Conservation (phyloP, 2,888 invertebrate genomes). For the Prosopocoilus inquinatus region DNA sequence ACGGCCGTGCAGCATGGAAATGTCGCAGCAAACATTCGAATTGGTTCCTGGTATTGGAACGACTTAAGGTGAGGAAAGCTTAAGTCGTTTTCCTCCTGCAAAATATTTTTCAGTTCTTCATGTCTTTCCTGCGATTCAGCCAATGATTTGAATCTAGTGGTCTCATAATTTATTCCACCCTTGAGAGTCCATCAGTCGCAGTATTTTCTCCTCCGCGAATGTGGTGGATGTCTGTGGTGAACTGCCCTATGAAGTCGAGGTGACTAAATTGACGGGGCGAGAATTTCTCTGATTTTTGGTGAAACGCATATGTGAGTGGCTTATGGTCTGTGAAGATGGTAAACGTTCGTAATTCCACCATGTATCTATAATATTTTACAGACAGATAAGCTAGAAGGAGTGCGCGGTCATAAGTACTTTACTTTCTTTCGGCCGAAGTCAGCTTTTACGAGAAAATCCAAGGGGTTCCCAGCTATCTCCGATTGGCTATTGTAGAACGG, state of each 20-base stretch:
- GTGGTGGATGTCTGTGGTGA: conserved; percentile 17
- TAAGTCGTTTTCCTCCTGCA: background rate
- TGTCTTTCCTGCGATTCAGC: conserved; percentile 1
- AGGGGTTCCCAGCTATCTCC: too few species aligned
- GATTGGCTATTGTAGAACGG: too few species aligned
- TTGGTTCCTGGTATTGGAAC: background rate
- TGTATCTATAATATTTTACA: too few species aligned
- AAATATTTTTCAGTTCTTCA: background rate
- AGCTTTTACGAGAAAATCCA: conserved; percentile 17
- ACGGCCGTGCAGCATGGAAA: conserved; percentile 1
- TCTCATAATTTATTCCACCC: background rate
- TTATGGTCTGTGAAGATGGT: conserved; percentile 21
- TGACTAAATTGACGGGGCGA: conserved; percentile 20
- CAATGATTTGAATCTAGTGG: background rate
- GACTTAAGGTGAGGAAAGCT: too few species aligned
- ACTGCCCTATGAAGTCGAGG: conserved; percentile 22
- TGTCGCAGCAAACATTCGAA: conserved; percentile 1
- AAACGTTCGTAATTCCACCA: too few species aligned
- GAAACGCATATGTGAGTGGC: conserved; percentile 15
- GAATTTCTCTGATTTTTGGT: conserved; percentile 5
- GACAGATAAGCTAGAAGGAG: too few species aligned
- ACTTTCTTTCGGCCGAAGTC: conserved; percentile 36
- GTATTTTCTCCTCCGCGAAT: conserved; percentile 17
- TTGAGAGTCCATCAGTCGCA: conserved; percentile 13
- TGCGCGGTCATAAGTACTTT: conserved; percentile 15